Evolutionary conservation across 2,888 invertebrate genomes (phyloP).

Genomic region (Xestia xanthographa): DNA sequence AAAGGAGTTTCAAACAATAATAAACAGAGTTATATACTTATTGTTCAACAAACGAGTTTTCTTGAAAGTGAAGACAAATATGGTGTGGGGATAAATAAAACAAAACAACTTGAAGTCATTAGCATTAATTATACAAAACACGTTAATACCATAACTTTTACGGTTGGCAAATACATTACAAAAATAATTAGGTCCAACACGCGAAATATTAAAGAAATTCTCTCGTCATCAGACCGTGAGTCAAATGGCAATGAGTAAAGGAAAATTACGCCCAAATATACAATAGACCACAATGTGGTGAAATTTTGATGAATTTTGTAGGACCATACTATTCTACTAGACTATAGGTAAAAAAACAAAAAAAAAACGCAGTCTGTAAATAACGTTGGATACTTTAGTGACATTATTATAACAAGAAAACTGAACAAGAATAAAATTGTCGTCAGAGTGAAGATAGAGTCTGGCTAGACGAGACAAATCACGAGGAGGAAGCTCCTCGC

Average conservation of each 20-base stretch:
- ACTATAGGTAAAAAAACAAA: constrained; percentile 40
- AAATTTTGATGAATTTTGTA: constrained; percentile 56
- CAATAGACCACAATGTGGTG: constrained; percentile 63
- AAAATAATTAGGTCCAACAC: not conserved
- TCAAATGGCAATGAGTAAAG: constrained; percentile 58
- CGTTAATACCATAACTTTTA: constrained; percentile 26
- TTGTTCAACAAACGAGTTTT: constrained; percentile 9
- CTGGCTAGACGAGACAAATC: constrained; percentile 15
- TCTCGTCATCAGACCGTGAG: constrained; percentile 51
- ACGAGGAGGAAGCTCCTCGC: constrained; percentile 29
- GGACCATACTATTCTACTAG: constrained; percentile 42
- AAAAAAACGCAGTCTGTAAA: constrained; percentile 63
- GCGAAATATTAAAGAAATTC: constrained; percentile 38
- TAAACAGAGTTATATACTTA: constrained; percentile 24
- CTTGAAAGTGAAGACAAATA: constrained; percentile 42
- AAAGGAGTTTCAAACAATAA: constrained; percentile 27
- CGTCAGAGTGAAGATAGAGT: constrained; percentile 30
- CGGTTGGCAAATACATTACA: constrained; percentile 8
- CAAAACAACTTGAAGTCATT: constrained; percentile 38
- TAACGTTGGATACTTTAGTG: constrained; percentile 40
- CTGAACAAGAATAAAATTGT: constrained; percentile 19
- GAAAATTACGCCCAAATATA: constrained; percentile 69
- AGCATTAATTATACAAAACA: constrained; percentile 22
- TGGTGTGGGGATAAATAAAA: constrained; percentile 22
- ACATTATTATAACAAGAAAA: constrained; percentile 29